Percentiles rank a stretch among this genome's conserved stretches.
These are phyloP conservation scores for Ciconia nigra DNA, from an alignment of 2,797 vertebrate species.

Conservation along the genomic window DNA sequence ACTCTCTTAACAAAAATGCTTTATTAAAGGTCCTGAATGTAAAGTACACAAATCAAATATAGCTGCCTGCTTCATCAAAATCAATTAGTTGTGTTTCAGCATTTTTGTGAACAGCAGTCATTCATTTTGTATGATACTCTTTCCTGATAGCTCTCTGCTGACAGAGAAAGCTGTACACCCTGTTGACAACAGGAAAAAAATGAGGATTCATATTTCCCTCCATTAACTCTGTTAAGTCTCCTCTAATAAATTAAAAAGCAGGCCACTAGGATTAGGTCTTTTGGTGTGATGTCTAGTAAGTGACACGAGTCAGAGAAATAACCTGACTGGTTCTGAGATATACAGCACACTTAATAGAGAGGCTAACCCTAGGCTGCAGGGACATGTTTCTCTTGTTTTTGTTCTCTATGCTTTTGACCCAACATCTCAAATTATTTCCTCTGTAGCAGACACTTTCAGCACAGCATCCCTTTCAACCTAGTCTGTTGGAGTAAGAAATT, in stretches of 20 bases:
- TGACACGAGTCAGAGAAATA: background rate
- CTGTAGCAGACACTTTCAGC: background rate
- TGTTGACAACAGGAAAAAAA: background rate
- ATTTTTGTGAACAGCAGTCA: background rate
- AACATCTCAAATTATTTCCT: background rate
- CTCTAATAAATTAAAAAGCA: background rate
- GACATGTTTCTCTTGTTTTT: background rate
- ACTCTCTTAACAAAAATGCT: background rate
- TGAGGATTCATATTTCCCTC: background rate
- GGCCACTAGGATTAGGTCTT: background rate
- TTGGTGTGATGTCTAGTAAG: background rate
- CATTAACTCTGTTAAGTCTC: background rate
- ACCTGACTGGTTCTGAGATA: background rate
- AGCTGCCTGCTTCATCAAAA: background rate
- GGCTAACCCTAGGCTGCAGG: background rate
- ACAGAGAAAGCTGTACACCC: background rate
- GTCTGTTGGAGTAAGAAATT: conserved; percentile 30
- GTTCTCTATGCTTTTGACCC: background rate
- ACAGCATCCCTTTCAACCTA: background rate
- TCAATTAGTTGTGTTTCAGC: conserved; percentile 20
- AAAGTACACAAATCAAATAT: background rate
- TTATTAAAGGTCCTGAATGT: background rate
- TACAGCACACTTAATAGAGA: background rate
- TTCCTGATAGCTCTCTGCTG: conserved; percentile 11
- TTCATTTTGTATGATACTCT: conserved; percentile 11